These are phyloP conservation scores for Sylvietta virens DNA, from an alignment of 2,113 vertebrate genomes.

Conservation along the genomic window DNA sequence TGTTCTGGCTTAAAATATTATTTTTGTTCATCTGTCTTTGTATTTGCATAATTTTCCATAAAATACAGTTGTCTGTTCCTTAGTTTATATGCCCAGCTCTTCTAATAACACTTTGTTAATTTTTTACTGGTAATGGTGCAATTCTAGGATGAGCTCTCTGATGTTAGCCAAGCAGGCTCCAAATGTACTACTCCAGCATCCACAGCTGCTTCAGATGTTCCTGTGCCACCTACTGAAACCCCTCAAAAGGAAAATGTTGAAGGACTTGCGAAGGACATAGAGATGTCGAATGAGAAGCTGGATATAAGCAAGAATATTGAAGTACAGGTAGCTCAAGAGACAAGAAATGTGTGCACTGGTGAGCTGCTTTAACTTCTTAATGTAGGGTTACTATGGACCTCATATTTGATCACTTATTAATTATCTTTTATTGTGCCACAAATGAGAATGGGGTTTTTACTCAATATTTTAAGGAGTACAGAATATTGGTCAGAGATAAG, in stretches of 20 bases:
- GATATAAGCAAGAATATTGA: slow-evolving; percentile 79
- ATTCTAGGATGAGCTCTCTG: slow-evolving; percentile 89
- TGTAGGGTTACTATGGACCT: not conserved
- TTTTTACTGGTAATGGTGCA: not conserved
- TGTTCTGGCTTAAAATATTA: not conserved
- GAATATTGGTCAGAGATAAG: not conserved
- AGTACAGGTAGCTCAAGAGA: slow-evolving; percentile 81
- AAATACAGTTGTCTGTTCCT: not conserved
- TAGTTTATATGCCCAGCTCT: not conserved
- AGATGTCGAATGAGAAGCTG: slow-evolving; percentile 65
- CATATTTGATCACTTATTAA: not conserved
- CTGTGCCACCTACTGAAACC: slow-evolving; percentile 68
- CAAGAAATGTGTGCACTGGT: slow-evolving; percentile 80
- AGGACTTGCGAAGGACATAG: slow-evolving; percentile 71
- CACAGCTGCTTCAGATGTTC: slow-evolving; percentile 71
- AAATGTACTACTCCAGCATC: slow-evolving; percentile 83
- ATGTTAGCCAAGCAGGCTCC: slow-evolving; percentile 72
- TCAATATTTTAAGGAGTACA: not conserved
- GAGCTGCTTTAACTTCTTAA: slow-evolving; percentile 18
- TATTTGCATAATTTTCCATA: not conserved
- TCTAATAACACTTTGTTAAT: not conserved
- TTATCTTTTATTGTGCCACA: not conserved
- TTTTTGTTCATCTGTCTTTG: not conserved
- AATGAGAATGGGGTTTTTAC: not conserved
- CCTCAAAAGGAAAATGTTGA: slow-evolving; percentile 71